Conservation (phyloP, 2,797 vertebrate genomes). For the Lepus oiostolus region DNA sequence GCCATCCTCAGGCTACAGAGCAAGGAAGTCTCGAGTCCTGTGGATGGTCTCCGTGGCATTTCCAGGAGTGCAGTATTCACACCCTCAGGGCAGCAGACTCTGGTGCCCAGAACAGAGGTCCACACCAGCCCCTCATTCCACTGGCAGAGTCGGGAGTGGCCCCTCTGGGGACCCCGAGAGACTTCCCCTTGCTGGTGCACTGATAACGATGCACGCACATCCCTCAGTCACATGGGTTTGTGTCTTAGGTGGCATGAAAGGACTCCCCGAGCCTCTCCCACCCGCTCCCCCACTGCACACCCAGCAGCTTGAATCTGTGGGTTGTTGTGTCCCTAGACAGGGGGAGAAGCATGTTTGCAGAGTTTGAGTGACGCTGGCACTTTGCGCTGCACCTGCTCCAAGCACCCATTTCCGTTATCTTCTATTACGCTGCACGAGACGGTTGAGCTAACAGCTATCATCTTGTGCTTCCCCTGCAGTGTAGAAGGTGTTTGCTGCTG, state of each 20-base stretch:
- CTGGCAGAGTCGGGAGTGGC: background rate
- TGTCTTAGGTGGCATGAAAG: background rate
- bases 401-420: constrained; percentile 82
- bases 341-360: constrained; percentile 51
- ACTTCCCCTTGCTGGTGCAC: background rate
- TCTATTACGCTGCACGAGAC: constrained; percentile 73
- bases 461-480: constrained; percentile 67
- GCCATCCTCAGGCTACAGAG: background rate
- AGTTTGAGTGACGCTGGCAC: constrained; percentile 66
- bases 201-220: background rate
- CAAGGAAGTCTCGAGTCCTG: rapidly evolving
- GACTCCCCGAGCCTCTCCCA: background rate
- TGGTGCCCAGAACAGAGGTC: background rate
- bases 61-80: background rate
- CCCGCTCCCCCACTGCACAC: background rate
- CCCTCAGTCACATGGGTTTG: background rate
- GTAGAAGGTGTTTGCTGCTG: constrained; percentile 76
- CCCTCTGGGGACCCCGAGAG: background rate
- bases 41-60: too few species aligned
- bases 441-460: constrained; percentile 76
- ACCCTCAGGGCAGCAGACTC: rapidly evolving
- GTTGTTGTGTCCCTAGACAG: background rate
- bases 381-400: constrained; percentile 68
- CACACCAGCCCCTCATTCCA: background rate
- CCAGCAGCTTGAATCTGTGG: background rate